phyloP scores from a whole-genome alignment of 2,888 invertebrate genomes.

The Criorhina ranunculi region DNA sequence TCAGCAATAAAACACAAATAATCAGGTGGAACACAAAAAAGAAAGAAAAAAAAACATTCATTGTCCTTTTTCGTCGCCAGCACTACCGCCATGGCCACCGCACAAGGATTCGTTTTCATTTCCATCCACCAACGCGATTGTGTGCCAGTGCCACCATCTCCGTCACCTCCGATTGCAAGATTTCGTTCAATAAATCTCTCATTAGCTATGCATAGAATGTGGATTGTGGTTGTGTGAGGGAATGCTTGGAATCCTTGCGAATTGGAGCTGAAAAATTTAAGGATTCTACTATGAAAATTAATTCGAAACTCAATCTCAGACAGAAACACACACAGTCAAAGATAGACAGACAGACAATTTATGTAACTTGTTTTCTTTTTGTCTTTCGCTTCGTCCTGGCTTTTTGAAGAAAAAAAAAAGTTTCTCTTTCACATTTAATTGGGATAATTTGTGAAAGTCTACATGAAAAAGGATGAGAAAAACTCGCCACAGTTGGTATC shows the following conservation, averaged over 20 bases:
- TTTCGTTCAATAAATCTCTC: constrained; percentile 73
- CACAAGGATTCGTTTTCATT: constrained; percentile 33
- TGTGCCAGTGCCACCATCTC: neutral
- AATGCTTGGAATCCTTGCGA: constrained; percentile 68
- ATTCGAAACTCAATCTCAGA: constrained; percentile 63
- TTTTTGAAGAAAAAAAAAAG: constrained; percentile 31
- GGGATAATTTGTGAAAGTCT: constrained; percentile 72
- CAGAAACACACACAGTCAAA: constrained; percentile 8
- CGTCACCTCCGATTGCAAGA: constrained; percentile 12
- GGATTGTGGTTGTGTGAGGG: constrained; percentile 52
- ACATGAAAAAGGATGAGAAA: neutral
- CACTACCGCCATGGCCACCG: constrained; percentile 17
- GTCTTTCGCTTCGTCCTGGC: neutral
- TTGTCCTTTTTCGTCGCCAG: constrained; percentile 30
- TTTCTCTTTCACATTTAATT: constrained; percentile 68
- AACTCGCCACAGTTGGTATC: constrained; percentile 9
- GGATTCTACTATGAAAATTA: constrained; percentile 45
- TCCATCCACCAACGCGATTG: constrained; percentile 9
- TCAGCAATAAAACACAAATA: constrained; percentile 48
- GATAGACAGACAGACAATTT: constrained; percentile 45
- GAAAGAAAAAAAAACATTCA: constrained; percentile 20
- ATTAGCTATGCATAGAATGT: constrained; percentile 74
- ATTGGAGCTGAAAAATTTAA: constrained; percentile 69
- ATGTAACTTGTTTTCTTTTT: constrained; percentile 47
- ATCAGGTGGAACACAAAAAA: constrained; percentile 39